phyloP scores from a whole-genome alignment of 2,888 invertebrate genomes.

The Patella ulyssiponensis region DNA sequence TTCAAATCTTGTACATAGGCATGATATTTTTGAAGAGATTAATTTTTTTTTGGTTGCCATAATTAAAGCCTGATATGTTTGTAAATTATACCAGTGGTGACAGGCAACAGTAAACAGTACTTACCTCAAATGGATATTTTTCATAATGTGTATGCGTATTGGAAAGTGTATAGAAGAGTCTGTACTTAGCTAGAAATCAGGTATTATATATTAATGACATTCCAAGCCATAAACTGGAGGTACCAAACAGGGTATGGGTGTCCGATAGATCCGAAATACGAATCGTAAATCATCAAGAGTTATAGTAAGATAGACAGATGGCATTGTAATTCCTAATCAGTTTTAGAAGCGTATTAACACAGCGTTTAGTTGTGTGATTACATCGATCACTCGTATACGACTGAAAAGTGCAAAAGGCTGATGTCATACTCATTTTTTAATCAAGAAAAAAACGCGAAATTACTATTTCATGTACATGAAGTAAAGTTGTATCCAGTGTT shows the following conservation, averaged over 20 bases:
- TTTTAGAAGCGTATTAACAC: too few relatives aligned
- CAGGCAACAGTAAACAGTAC: constrained; percentile 1
- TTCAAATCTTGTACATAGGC: constrained; percentile 6
- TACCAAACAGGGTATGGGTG: constrained; percentile 11
- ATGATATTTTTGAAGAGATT: neutral
- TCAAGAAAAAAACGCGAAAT: too few relatives aligned
- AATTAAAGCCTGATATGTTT: constrained; percentile 9
- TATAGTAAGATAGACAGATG: too few relatives aligned
- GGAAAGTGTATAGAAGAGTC: constrained; percentile 3
- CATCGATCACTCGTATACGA: too few relatives aligned
- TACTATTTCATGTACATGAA: too few relatives aligned
- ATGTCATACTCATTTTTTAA: too few relatives aligned
- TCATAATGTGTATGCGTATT: constrained; percentile 12
- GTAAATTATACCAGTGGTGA: neutral
- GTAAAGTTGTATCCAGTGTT: too few relatives aligned
- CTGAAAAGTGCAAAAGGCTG: too few relatives aligned
- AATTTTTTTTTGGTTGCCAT: constrained; percentile 12
- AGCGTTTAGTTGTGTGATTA: too few relatives aligned
- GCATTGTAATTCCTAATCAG: too few relatives aligned
- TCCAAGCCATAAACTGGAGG: constrained; percentile 3
- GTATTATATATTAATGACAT: neutral
- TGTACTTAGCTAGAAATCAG: neutral
- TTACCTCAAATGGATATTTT: neutral
- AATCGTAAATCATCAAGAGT: too few relatives aligned
- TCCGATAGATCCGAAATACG: neutral